Conservation (phyloP, 2,113 vertebrate species). For the Stomatorhinus ivindoensis region DNA sequence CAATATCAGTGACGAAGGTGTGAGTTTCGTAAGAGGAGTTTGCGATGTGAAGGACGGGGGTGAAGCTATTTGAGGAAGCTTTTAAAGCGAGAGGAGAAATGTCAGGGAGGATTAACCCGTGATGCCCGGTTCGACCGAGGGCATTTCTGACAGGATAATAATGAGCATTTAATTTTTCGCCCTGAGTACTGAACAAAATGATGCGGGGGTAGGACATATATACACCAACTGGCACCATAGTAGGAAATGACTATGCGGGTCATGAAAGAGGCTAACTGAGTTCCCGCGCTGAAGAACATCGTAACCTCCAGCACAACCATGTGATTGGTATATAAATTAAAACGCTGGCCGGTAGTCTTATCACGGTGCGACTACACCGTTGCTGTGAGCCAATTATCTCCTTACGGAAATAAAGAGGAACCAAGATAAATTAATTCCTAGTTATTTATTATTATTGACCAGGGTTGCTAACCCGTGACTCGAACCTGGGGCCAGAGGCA, state of each 20-base stretch:
- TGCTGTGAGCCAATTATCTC: conserved; percentile 1
- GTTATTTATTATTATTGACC: conserved; percentile 1
- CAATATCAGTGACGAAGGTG: neutral
- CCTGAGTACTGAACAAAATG: neutral
- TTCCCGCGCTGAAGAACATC: neutral
- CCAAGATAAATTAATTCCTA: neutral
- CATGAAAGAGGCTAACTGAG: neutral
- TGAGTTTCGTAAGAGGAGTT: neutral
- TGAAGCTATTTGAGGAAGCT: conserved; percentile 8
- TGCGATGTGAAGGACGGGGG: neutral
- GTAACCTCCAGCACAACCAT: neutral
- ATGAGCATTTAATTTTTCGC: neutral
- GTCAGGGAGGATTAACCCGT: neutral
- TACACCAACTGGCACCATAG: neutral
- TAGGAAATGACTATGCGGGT: neutral
- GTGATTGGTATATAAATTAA: conserved; percentile 7
- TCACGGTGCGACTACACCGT: neutral
- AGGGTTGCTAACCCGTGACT: neutral
- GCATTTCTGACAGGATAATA: neutral
- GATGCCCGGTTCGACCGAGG: neutral
- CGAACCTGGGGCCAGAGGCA: neutral
- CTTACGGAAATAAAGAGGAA: neutral
- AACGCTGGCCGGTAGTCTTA: neutral
- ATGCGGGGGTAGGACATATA: neutral
- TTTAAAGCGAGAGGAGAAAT: neutral